Conservation (phyloP, 2,113 vertebrate genomes). For the Neotoma lepida region DNA sequence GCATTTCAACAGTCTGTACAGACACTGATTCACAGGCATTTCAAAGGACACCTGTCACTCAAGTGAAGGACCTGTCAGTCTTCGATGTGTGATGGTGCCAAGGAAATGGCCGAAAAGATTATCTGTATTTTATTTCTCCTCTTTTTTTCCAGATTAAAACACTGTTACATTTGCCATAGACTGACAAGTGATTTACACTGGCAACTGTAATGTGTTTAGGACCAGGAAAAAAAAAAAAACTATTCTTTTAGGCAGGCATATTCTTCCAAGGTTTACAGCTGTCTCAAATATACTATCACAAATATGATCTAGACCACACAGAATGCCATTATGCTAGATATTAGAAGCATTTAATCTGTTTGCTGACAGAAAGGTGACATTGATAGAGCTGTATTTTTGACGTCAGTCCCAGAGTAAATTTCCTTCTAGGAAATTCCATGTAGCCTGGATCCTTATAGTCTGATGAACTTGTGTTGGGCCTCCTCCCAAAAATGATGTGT, state of each 20-base stretch:
- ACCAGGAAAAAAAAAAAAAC: constrained; percentile 84
- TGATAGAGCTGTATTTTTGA: constrained; percentile 88
- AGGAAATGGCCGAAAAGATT: constrained; percentile 96
- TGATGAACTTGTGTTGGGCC: background rate
- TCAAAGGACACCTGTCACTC: constrained; percentile 99
- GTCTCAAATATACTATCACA: constrained; percentile 93
- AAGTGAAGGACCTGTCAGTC: constrained; percentile 98
- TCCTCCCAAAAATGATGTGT: fast-evolving
- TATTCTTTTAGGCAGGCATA: constrained; percentile 92
- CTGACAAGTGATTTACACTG: constrained; percentile 99
- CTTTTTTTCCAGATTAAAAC: constrained; percentile 91
- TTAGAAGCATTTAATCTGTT: constrained; percentile 87
- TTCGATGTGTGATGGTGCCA: constrained; percentile 91
- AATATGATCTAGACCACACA: constrained; percentile 89
- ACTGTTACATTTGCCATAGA: constrained; percentile 91
- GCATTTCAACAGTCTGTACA: constrained; percentile 99
- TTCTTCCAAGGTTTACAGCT: constrained; percentile 93
- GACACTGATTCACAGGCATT: constrained; percentile 96
- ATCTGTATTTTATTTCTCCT: constrained; percentile 94
- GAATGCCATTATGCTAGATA: constrained; percentile 91
- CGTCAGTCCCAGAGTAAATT: constrained; percentile 81
- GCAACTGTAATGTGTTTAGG: constrained; percentile 92
- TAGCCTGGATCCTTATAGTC: background rate
- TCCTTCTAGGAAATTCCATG: background rate
- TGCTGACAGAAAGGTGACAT: constrained; percentile 93